Percentiles rank a stretch among this genome's conserved stretches.
Evolutionary conservation across 2,113 vertebrate species (phyloP).

Genomic region (Lepisosteus oculatus): DNA sequence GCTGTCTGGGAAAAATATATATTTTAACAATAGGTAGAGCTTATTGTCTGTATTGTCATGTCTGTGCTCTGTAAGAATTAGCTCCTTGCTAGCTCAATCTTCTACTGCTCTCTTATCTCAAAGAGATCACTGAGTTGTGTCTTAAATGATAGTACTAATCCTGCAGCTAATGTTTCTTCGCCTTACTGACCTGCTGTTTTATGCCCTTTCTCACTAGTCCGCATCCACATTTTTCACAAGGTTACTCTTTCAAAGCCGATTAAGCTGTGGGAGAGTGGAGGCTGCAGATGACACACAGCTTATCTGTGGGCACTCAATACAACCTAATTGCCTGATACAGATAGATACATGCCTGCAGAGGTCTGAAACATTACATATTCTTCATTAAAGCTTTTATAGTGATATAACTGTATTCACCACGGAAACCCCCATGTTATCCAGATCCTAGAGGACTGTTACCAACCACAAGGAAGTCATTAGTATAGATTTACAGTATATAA

Average conservation of each 20-base stretch:
- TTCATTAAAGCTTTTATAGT: too few relatives aligned
- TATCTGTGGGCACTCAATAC: background rate
- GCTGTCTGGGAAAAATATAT: too few relatives aligned
- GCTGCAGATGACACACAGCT: background rate
- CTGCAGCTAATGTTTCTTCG: background rate
- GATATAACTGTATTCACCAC: too few relatives aligned
- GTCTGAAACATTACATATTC: too few relatives aligned
- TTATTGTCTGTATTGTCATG: background rate
- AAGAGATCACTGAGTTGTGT: background rate
- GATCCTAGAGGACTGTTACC: too few relatives aligned
- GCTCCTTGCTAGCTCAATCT: background rate
- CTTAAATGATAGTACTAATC: background rate
- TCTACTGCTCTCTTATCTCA: background rate
- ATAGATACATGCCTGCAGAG: background rate
- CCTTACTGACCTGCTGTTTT: background rate
- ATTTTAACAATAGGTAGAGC: too few relatives aligned
- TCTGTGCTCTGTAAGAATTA: background rate
- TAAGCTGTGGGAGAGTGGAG: constrained; percentile 3
- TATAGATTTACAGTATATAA: too few relatives aligned
- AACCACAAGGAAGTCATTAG: too few relatives aligned
- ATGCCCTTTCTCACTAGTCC: background rate
- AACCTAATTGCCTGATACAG: background rate
- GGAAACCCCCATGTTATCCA: too few relatives aligned
- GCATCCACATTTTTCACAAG: constrained; percentile 2
- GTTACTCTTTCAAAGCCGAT: background rate